Percentiles rank a stretch among this genome's conserved stretches.
These are phyloP conservation scores for Drosophila obscura DNA, from an alignment of 1,140 invertebrate genomes.

Conservation along the genomic window DNA sequence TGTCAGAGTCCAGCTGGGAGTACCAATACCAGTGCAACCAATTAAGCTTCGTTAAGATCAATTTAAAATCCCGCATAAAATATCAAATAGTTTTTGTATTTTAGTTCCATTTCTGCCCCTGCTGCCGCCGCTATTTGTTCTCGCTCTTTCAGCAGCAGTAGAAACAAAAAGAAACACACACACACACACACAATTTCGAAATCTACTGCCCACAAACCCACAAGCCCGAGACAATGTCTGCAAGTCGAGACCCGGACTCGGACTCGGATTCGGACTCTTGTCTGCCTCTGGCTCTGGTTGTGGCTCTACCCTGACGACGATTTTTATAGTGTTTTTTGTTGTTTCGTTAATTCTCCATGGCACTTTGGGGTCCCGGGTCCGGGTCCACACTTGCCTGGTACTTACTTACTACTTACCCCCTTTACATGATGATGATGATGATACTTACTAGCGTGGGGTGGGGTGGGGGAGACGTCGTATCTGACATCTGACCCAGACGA, in stretches of 20 bases:
- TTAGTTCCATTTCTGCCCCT: conserved; percentile 70
- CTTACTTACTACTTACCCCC: conserved; percentile 42
- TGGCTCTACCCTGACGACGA: conserved; percentile 57
- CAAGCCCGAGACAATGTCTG: conserved; percentile 50
- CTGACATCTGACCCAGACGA: conserved; percentile 69
- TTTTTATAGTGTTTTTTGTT: conserved; percentile 66
- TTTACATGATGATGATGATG: conserved; percentile 38
- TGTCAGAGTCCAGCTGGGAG: conserved; percentile 65
- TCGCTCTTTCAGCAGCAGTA: conserved; percentile 41
- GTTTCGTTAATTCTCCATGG: conserved; percentile 68
- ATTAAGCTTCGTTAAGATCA: conserved; percentile 84
- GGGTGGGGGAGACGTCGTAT: conserved; percentile 60
- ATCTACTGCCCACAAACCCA: conserved; percentile 49
- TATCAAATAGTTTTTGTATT: conserved; percentile 82
- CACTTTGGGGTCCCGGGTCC: conserved; percentile 57
- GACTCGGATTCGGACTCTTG: neutral
- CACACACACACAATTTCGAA: conserved; percentile 49
- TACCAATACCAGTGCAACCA: conserved; percentile 72
- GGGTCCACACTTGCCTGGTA: conserved; percentile 39
- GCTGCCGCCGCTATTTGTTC: conserved; percentile 52
- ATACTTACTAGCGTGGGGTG: conserved; percentile 20
- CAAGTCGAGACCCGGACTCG: conserved; percentile 39
- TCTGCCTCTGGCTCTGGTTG: neutral
- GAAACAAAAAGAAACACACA: conserved; percentile 16
- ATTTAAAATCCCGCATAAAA: conserved; percentile 84